These are phyloP conservation scores for Plusia festucae DNA, from an alignment of 2,888 invertebrate genomes.

Conservation along the genomic window DNA sequence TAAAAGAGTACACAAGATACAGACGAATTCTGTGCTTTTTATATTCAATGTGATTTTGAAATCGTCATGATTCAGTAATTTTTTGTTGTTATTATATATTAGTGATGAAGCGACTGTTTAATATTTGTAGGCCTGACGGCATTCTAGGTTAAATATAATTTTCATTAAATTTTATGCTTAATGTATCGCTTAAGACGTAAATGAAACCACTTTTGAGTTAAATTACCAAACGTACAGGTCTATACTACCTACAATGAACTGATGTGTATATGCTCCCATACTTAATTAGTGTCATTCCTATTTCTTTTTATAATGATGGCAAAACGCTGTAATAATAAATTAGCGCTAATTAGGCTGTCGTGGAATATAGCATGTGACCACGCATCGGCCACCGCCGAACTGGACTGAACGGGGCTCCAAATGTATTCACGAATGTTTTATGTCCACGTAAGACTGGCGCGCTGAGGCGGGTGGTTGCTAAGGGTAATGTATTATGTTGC, in stretches of 20 bases:
- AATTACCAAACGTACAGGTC: not conserved
- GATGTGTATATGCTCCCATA: not conserved
- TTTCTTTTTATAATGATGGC: slow-evolving; percentile 53
- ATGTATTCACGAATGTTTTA: slow-evolving; percentile 3
- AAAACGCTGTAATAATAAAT: slow-evolving; percentile 56
- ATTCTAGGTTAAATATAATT: too few species aligned
- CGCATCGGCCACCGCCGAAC: slow-evolving; percentile 18
- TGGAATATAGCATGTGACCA: slow-evolving; percentile 37
- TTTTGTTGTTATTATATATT: too few species aligned
- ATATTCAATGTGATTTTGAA: too few species aligned
- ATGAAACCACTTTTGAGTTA: not conserved
- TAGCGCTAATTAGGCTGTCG: slow-evolving; percentile 61
- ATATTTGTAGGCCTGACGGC: too few species aligned
- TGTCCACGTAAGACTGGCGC: too few species aligned
- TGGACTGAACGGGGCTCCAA: not conserved
- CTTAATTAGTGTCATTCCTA: slow-evolving; percentile 31
- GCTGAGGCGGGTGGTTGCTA: too few species aligned
- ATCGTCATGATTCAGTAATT: too few species aligned
- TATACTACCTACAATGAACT: not conserved
- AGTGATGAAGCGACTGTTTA: too few species aligned
- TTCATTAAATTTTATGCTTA: too few species aligned
- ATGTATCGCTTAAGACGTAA: not conserved
- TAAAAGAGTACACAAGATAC: too few species aligned
- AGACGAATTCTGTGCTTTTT: too few species aligned
- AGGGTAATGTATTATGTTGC: too few species aligned